Percentiles rank a stretch among this genome's conserved stretches.
These are phyloP conservation scores for Girardinichthys multiradiatus DNA, from an alignment of 2,113 vertebrate species.

Conservation along the genomic window DNA sequence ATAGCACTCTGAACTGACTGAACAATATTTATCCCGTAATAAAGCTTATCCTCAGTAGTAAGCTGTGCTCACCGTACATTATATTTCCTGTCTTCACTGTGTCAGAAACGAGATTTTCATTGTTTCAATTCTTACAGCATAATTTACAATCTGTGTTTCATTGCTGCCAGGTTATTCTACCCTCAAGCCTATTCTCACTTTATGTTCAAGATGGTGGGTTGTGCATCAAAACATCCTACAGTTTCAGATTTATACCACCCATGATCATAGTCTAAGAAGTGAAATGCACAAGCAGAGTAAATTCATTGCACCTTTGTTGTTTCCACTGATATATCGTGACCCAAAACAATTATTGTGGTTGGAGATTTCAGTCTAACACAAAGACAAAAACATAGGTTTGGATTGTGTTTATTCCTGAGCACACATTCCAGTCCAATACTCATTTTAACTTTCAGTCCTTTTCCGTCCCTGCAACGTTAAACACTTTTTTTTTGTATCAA, in stretches of 20 bases:
- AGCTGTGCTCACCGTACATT: neutral
- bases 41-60: neutral
- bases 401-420: constrained; percentile 6
- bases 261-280: constrained; percentile 29
- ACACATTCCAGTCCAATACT: neutral
- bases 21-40: neutral
- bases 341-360: neutral
- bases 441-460: constrained; percentile 8
- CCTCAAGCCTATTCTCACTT: constrained; percentile 16
- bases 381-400: neutral
- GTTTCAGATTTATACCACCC: constrained; percentile 22
- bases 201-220: neutral
- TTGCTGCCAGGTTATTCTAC: constrained; percentile 4
- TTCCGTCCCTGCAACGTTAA: constrained; percentile 1
- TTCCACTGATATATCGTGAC: neutral
- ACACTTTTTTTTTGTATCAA: neutral
- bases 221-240: neutral
- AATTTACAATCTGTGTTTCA: neutral
- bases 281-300: constrained; percentile 23
- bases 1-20: no score
- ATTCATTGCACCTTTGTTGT: neutral
- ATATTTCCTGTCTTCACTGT: no score
- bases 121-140: neutral
- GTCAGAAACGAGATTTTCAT: neutral
- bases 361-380: neutral